phyloP scores from a whole-genome alignment of 1,140 invertebrate genomes.

The Dolichoris vasculosae region DNA sequence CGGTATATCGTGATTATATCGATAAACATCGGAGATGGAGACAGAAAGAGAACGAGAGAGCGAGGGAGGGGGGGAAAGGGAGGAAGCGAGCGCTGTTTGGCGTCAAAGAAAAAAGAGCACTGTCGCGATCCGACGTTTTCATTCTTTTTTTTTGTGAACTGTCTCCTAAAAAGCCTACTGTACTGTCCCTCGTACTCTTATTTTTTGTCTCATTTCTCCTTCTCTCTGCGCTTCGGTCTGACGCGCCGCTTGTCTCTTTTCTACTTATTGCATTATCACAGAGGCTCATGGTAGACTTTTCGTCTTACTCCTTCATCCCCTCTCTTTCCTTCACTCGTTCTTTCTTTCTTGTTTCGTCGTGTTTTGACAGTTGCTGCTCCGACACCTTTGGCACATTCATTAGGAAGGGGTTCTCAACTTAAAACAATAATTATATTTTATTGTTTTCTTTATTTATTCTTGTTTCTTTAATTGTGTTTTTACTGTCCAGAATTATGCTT shows the following conservation, averaged over 20 bases:
- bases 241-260: constrained; percentile 2
- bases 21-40: constrained; percentile 64
- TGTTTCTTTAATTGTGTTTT: constrained; percentile 15
- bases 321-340: constrained; percentile 41
- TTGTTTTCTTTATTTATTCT: constrained; percentile 30
- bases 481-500: background rate
- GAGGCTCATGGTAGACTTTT: background rate
- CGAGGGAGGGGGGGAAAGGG: background rate
- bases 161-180: constrained; percentile 43
- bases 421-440: constrained; percentile 21
- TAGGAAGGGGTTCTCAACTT: constrained; percentile 72
- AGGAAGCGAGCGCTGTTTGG: constrained; percentile 62
- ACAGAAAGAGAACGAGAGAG: background rate
- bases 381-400: constrained; percentile 72
- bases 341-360: constrained; percentile 46
- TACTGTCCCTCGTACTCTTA: constrained; percentile 28
- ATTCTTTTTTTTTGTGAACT: constrained; percentile 40
- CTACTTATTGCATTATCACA: background rate
- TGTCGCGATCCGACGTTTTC: constrained; percentile 39
- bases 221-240: background rate
- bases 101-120: constrained; percentile 60
- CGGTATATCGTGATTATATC: constrained; percentile 66
- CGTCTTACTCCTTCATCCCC: constrained; percentile 1
- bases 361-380: constrained; percentile 76
- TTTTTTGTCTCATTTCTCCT: constrained; percentile 51